Evolutionary conservation across 2,888 invertebrate genomes (phyloP), one percentile per base, ranked within the genome.

Genomic region (Pandemis cinnamomeana): DNA sequence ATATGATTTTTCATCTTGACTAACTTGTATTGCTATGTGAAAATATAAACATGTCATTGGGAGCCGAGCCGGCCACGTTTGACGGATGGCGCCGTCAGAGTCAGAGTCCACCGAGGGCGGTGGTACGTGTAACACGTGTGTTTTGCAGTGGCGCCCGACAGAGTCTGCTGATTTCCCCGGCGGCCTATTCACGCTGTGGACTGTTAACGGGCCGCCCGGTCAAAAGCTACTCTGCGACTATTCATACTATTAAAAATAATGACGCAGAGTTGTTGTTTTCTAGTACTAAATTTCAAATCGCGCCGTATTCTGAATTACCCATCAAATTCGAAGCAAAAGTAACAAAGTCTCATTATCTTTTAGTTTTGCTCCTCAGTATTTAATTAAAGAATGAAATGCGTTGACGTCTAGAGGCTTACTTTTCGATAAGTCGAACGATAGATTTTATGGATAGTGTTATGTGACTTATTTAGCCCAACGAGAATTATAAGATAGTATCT

Each of bases 81-180:
- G 55, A 55, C 55, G 20, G 55, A 55, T 55, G 55, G 55, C 55
- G 2, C 15, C n/a, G 27, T 36, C 27, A 36, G 27, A 36, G 11
- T 5, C 11, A 11, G 62, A 13, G 20, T 27, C 64, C 64, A 48
- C 10, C 27, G 58, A 58, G 58, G 27, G 58, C 58, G 27, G 58
- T 27, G 58, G 11, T 27, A 27, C n/a, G 46, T 58, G 62, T 51
- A 53, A 67, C 71, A 75, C 72, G 73, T 68, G 75, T 75, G 77
- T 78, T 75, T 74, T 69, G 71, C 72, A 62, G 73, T 61, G 79
- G 74, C 67, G 72, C 42, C 73, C 72, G 82, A 82, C 82, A 82
- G 77, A 79, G 71, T 72, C 78, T 73, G 83, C 76, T 91, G 90
- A 92, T 92, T 92, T 92, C 92, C 92, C 92, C 79, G 20, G 90